Percentiles rank a stretch among this genome's conserved stretches.
These are phyloP conservation scores for Dicaeum eximium DNA, from an alignment of 2,113 vertebrate species.

Conservation along the genomic window DNA sequence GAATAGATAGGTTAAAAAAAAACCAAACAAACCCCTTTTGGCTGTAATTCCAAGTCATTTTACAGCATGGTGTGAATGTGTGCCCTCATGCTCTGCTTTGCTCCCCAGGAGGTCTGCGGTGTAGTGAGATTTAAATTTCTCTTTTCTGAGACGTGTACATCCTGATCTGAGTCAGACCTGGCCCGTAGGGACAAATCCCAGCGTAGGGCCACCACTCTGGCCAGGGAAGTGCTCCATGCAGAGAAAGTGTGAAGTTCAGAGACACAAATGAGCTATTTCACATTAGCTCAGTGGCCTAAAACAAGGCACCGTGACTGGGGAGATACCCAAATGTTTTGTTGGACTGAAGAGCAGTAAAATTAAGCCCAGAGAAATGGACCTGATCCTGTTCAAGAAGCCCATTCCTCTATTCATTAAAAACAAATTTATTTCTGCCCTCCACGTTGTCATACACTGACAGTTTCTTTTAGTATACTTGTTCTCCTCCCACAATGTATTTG, in stretches of 20 bases:
- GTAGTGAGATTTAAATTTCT: background rate
- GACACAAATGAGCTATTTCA: background rate
- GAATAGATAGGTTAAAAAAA: background rate
- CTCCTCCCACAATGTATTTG: background rate
- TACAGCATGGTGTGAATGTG: background rate
- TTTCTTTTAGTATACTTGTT: background rate
- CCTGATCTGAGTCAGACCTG: background rate
- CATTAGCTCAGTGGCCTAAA: background rate
- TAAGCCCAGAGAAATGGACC: background rate
- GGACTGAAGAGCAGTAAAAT: background rate
- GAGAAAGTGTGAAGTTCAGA: background rate
- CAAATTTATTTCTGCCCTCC: background rate
- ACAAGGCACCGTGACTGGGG: background rate
- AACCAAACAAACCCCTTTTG: background rate
- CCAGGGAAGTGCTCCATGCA: background rate
- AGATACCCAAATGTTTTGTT: background rate
- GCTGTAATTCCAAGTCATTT: background rate
- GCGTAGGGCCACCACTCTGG: accelerated
- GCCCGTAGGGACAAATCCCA: background rate
- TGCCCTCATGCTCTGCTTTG: background rate
- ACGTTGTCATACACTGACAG: background rate
- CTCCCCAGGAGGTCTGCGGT: background rate
- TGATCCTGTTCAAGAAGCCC: background rate
- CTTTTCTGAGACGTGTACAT: background rate
- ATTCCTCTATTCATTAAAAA: background rate